Percentiles rank a stretch among this genome's conserved stretches.
phyloP scores from a whole-genome alignment of 1,140 invertebrate genomes.

The Lordiphosa stackelbergi region DNA sequence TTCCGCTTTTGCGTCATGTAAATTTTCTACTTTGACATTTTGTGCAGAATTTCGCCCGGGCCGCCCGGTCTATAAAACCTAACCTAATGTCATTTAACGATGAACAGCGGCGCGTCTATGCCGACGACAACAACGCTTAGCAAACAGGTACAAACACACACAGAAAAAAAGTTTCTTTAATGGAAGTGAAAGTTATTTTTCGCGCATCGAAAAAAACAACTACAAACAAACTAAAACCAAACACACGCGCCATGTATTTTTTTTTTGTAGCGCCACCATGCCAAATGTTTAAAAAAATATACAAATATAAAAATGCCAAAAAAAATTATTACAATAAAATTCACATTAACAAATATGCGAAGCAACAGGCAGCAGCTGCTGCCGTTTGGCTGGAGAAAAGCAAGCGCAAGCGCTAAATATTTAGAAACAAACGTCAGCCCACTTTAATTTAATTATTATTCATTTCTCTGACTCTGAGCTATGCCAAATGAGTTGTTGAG shows the following conservation, averaged over 20 bases:
- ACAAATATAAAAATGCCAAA: constrained; percentile 20
- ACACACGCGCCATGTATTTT: constrained; percentile 42
- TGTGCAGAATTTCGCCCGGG: constrained; percentile 60
- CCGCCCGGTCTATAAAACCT: constrained; percentile 58
- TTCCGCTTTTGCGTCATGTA: constrained; percentile 35
- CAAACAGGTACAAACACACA: constrained; percentile 43
- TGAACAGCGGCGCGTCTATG: constrained; percentile 17
- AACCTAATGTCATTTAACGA: constrained; percentile 71
- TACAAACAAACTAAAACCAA: constrained; percentile 24
- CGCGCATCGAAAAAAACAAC: constrained; percentile 52
- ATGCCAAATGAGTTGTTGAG: constrained; percentile 33
- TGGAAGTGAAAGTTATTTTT: constrained; percentile 71
- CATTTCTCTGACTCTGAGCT: constrained; percentile 25
- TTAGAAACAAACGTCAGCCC: constrained; percentile 38
- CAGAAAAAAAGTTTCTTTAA: constrained; percentile 47
- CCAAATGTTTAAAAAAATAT: constrained; percentile 51
- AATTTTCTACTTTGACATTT: constrained; percentile 67
- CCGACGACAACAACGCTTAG: constrained; percentile 14
- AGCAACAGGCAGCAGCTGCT: constrained; percentile 56
- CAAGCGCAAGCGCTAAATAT: constrained; percentile 32
- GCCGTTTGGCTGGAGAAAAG: constrained; percentile 30
- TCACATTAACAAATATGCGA: constrained; percentile 60
- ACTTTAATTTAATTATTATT: constrained; percentile 49
- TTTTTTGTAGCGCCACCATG: constrained; percentile 48
- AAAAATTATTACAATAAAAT: constrained; percentile 40